Conservation (phyloP, 2,797 vertebrate species). For the Euthynnus affinis region DNA sequence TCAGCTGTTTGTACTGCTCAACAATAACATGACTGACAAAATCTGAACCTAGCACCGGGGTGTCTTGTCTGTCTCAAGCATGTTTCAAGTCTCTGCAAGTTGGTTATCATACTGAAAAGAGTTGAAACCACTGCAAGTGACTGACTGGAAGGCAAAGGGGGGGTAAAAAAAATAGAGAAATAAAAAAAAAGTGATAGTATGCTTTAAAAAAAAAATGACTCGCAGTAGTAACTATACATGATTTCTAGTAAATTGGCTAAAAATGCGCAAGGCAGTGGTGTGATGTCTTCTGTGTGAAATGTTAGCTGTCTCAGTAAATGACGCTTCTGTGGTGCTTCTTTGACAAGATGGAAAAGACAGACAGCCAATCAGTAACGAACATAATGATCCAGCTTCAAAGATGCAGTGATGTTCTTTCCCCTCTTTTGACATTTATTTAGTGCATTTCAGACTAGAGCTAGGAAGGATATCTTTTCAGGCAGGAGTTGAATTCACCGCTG, state of each 20-base stretch:
- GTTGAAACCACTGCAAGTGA: not conserved
- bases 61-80: not conserved
- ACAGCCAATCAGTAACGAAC: not conserved
- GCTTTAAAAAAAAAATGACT: conserved; percentile 7
- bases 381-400: not conserved
- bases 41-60: not conserved
- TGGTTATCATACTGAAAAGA: not conserved
- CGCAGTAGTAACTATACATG: not conserved
- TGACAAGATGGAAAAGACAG: not conserved
- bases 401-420: not conserved
- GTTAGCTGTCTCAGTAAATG: not conserved
- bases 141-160: not conserved
- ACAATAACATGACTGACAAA: conserved; percentile 3
- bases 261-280: not conserved
- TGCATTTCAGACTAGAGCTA: not conserved
- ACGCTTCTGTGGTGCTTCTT: not conserved
- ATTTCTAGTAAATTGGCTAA: not conserved
- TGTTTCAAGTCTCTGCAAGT: conserved; percentile 40
- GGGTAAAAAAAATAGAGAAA: not conserved
- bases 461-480: conserved; percentile 45
- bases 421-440: conserved; percentile 10
- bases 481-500: conserved; percentile 57
- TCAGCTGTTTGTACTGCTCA: conserved; percentile 1
- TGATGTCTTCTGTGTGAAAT: not conserved
- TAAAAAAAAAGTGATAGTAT: not conserved